Conservation (phyloP, 2,797 vertebrate species). For the Malurus leucopterus region DNA sequence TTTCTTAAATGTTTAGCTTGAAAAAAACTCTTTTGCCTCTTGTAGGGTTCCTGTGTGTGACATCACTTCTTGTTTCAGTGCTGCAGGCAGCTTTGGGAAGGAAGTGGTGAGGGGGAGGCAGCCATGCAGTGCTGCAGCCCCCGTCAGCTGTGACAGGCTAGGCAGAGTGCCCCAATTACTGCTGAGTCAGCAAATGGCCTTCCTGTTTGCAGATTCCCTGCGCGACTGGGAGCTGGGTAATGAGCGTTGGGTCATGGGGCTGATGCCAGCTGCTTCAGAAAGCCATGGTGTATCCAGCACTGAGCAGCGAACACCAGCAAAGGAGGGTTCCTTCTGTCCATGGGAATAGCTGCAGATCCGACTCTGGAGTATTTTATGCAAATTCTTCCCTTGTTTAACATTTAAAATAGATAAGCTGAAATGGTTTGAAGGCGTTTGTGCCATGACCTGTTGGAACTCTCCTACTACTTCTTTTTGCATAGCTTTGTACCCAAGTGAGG, state of each 20-base stretch:
- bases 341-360: rapidly evolving
- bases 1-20: not conserved
- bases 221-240: not conserved
- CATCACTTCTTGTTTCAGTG: constrained; percentile 30
- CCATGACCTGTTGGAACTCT: not conserved
- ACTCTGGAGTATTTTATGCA: not conserved
- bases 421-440: not conserved
- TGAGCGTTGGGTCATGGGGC: not conserved
- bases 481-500: not conserved
- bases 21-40: not conserved
- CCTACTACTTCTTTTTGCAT: not conserved
- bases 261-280: constrained; percentile 9
- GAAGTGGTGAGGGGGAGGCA: constrained; percentile 43
- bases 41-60: constrained; percentile 19
- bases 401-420: not conserved
- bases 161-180: not conserved
- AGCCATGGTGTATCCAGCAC: not conserved
- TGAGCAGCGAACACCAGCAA: not conserved
- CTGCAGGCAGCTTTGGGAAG: constrained; percentile 16
- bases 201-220: constrained; percentile 28
- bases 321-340: not conserved
- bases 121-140: not conserved
- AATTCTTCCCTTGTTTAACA: not conserved
- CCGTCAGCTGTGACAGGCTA: not conserved
- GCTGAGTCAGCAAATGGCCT: constrained; percentile 52